These are phyloP conservation scores for Staurois parvus DNA, from an alignment of 2,797 vertebrate genomes.

Conservation along the genomic window DNA sequence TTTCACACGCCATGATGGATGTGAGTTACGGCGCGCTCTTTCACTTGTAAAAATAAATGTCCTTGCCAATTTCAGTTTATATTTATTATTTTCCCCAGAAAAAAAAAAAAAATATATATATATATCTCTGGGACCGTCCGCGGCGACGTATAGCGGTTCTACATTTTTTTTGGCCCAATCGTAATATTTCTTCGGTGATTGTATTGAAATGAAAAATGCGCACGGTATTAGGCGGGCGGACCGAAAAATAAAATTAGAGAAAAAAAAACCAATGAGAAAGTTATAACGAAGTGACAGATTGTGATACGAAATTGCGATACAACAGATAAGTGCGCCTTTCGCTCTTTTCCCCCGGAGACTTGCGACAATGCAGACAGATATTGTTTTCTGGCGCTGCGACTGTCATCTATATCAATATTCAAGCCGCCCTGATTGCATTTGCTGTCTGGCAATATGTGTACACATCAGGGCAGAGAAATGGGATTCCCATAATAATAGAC, in stretches of 20 bases:
- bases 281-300: constrained; percentile 18
- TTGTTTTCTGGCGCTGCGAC: background rate
- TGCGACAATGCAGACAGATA: background rate
- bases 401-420: constrained; percentile 50
- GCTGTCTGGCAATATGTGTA: constrained; percentile 14
- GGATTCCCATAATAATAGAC: constrained; percentile 10
- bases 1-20: constrained; percentile 68
- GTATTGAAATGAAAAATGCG: constrained; percentile 30
- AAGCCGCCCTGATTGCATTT: constrained; percentile 33
- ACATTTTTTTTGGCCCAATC: background rate
- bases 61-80: constrained; percentile 63
- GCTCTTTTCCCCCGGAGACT: background rate
- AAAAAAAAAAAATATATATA: background rate
- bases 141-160: background rate
- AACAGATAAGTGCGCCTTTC: background rate
- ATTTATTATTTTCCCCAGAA: constrained; percentile 55
- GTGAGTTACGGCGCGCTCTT: constrained; percentile 69
- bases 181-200: constrained; percentile 9
- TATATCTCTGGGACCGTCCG: background rate
- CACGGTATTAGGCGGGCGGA: constrained; percentile 14
- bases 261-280: background rate
- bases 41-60: constrained; percentile 70
- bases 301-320: background rate
- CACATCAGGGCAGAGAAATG: background rate
- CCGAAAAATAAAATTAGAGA: constrained; percentile 12